Base-by-base conservation (phyloP, 2,888 invertebrate genomes). In the Xestia rhomboidea region DNA sequence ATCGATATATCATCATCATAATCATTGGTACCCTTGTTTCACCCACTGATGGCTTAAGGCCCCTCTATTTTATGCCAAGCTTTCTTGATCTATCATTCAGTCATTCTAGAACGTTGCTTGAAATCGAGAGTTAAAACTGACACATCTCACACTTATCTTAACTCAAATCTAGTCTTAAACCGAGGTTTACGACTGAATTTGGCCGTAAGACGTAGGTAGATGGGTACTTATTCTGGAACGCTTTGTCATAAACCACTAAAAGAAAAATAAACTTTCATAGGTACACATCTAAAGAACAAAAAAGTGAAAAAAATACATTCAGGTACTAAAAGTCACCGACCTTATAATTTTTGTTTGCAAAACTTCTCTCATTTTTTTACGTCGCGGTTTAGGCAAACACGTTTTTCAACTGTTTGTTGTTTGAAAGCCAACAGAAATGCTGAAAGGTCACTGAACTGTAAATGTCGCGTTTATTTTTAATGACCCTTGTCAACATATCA, bases 401-500 rank as follows among this genome's bases (percentile, higher is more conserved):
- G 41, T 57, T 21, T 44, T 73, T 46, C 54, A 76, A 60, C 51
- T 64, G 60, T 71, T 83, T 63, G 60, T 62, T 13, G 64, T 64
- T 64, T 41, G 27, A 30, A 68, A 71, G 41, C 44, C 62, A 77
- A 83, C 74, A 70, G 64, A 54, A 73, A 78, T 70, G 38, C 49
- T 70, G 41, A 24, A 67, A 78, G 82, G 62, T 82, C 72, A 70
- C 27, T 73, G 82, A 80, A 69, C 80, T 75, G 68, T 11, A 38
- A 68, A 77, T 41, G 46, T 46, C 74, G 27, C 70, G 51, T 83
- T 62, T 66, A 69, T 67, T 84, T 83, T 85, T 83, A 85, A 85
- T 83, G 66, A 72, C 77, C 85, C 77, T 60, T 85, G 76, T 84
- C 80, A 73, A 81, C 85, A 73, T 85, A 69, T 77, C 68, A 79